These are phyloP conservation scores for Fregata magnificens DNA, from an alignment of 2,113 vertebrate species.

Conservation along the genomic window DNA sequence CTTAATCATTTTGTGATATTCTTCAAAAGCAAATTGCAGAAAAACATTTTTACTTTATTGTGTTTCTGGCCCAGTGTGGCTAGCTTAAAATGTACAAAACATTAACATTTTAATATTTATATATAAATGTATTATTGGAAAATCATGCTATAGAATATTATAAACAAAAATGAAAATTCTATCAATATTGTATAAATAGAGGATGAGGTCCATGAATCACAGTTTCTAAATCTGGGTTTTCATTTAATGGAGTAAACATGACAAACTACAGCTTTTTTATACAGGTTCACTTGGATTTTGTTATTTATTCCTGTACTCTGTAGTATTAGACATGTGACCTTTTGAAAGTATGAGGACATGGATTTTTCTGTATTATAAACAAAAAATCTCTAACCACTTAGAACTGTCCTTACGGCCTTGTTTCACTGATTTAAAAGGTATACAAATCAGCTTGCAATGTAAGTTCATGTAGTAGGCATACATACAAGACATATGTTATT, in stretches of 20 bases:
- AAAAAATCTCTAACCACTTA: not conserved
- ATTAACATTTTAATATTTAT: conserved; percentile 69
- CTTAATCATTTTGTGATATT: conserved; percentile 67
- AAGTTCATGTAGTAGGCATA: conserved; percentile 13
- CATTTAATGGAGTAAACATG: conserved; percentile 12
- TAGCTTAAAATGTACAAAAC: conserved; percentile 58
- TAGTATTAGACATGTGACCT: not conserved
- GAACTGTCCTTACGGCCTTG: not conserved
- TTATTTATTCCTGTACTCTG: conserved; percentile 38
- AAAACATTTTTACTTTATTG: conserved; percentile 49
- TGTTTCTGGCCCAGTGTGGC: conserved; percentile 51
- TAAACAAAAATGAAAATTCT: conserved; percentile 48
- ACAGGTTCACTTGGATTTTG: conserved; percentile 36
- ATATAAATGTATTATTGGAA: conserved; percentile 56
- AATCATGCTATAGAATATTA: conserved; percentile 36
- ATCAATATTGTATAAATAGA: conserved; percentile 60
- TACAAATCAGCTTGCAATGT: not conserved
- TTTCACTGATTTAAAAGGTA: not conserved
- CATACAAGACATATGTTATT: not conserved
- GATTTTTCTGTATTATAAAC: not conserved
- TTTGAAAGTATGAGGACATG: not conserved
- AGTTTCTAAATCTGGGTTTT: conserved; percentile 24
- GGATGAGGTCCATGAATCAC: conserved; percentile 16
- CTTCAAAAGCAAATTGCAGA: conserved; percentile 41
- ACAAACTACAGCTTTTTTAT: conserved; percentile 14